phyloP scores from a whole-genome alignment of 2,113 vertebrate genomes.

The Psammodynastes pulverulentus region DNA sequence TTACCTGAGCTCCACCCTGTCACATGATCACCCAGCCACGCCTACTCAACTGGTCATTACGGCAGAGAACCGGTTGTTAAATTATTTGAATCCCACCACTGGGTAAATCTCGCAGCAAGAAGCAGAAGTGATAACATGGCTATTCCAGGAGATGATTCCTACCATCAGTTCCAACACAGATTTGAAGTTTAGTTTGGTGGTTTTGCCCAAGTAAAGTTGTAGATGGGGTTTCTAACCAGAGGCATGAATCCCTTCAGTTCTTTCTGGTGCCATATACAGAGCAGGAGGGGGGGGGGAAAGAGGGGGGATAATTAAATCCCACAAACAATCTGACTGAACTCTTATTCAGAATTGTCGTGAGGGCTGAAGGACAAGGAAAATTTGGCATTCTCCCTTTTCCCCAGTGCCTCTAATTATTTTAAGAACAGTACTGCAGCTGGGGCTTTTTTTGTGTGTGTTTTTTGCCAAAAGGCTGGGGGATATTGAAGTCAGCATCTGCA shows the following conservation, averaged over 20 bases:
- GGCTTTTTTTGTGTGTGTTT: constrained; percentile 25
- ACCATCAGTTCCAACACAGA: neutral
- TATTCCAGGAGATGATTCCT: neutral
- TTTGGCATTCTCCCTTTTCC: constrained; percentile 16
- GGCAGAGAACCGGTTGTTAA: no score
- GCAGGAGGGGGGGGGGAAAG: no score
- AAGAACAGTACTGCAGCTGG: constrained; percentile 37
- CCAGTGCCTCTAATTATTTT: constrained; percentile 41
- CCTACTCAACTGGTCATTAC: no score
- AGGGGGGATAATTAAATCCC: no score
- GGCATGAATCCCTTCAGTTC: neutral
- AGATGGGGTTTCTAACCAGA: neutral
- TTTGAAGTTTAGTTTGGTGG: neutral
- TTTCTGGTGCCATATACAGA: no score
- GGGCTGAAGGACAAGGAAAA: neutral
- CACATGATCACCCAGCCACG: no score
- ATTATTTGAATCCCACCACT: no score
- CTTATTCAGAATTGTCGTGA: neutral
- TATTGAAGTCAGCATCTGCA: constrained; percentile 65
- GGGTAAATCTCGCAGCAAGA: neutral
- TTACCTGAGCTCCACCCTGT: no score
- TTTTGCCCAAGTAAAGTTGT: neutral
- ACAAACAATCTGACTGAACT: neutral
- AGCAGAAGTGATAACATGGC: neutral
- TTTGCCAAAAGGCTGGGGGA: constrained; percentile 54